Conservation (phyloP, 2,888 invertebrate species). For the Heliconius ismenius region DNA sequence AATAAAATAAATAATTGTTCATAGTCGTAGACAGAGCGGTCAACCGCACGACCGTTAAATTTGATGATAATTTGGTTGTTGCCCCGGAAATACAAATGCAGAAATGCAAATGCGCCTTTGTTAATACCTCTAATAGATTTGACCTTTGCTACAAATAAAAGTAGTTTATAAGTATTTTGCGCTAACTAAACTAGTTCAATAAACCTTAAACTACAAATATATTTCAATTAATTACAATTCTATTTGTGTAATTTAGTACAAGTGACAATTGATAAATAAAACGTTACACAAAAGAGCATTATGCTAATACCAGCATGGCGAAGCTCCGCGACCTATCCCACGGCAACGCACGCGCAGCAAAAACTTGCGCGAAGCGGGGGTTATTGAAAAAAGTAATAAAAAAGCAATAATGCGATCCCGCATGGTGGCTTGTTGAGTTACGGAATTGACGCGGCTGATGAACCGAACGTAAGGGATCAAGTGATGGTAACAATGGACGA, state of each 20-base stretch:
- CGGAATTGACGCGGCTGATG: slow-evolving; percentile 77
- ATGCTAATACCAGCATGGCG: slow-evolving; percentile 81
- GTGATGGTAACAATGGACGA: slow-evolving; percentile 43
- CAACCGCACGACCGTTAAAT: slow-evolving; percentile 69
- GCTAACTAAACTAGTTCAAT: slow-evolving; percentile 54
- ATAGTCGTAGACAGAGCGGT: slow-evolving; percentile 55
- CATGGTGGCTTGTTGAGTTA: slow-evolving; percentile 77
- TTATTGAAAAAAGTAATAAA: slow-evolving; percentile 77
- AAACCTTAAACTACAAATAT: slow-evolving; percentile 43
- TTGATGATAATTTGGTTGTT: slow-evolving; percentile 71
- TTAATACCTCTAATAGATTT: slow-evolving; percentile 64
- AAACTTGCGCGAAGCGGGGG: slow-evolving; percentile 73
- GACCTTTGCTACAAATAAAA: slow-evolving; percentile 64
- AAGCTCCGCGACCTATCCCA: slow-evolving; percentile 76
- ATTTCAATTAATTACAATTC: slow-evolving; percentile 34
- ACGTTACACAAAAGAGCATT: slow-evolving; percentile 66
- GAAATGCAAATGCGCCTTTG: slow-evolving; percentile 76
- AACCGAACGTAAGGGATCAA: slow-evolving; percentile 56
- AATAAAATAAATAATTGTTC: slow-evolving; percentile 10
- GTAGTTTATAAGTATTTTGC: slow-evolving; percentile 67
- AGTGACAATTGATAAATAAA: slow-evolving; percentile 65
- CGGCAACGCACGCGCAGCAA: slow-evolving; percentile 68
- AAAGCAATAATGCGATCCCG: slow-evolving; percentile 81
- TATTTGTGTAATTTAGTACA: slow-evolving; percentile 52
- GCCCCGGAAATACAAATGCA: slow-evolving; percentile 63